Percentiles rank a stretch among this genome's conserved stretches.
phyloP scores from a whole-genome alignment of 1,140 invertebrate genomes.

The Cheumatopsyche charites region DNA sequence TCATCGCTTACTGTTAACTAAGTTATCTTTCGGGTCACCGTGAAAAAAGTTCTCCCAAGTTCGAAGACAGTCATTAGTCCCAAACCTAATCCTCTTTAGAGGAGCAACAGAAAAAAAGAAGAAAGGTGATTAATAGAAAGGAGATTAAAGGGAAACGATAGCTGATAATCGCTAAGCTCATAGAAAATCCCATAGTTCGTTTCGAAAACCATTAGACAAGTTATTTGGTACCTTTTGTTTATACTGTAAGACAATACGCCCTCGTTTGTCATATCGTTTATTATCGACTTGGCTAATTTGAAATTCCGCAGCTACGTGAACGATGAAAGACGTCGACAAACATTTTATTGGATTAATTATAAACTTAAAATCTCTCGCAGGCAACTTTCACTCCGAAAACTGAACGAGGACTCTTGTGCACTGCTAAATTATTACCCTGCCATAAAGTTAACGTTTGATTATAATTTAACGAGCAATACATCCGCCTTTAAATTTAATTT shows the following conservation, averaged over 20 bases:
- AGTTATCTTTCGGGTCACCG: not conserved
- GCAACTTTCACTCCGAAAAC: constrained; percentile 7
- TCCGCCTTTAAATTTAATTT: constrained; percentile 25
- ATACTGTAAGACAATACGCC: too few relatives aligned
- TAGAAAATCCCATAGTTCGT: constrained; percentile 5
- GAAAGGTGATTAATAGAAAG: constrained; percentile 2
- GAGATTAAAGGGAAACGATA: constrained; percentile 13
- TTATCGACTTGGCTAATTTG: too few relatives aligned
- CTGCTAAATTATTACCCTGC: constrained; percentile 11
- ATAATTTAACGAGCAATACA: constrained; percentile 30
- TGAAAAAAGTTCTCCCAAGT: not conserved
- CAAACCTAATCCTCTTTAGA: constrained; percentile 4
- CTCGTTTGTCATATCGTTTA: too few relatives aligned
- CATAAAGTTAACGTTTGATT: constrained; percentile 27
- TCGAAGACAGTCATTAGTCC: constrained; percentile 11
- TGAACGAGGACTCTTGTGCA: not conserved
- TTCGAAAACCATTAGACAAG: not conserved
- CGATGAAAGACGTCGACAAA: constrained; percentile 6
- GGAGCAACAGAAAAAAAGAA: not conserved
- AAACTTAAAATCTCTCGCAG: constrained; percentile 1
- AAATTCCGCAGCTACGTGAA: too few relatives aligned
- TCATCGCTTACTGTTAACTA: too few relatives aligned
- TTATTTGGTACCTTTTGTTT: too few relatives aligned
- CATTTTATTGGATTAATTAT: not conserved
- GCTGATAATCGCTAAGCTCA: not conserved